Conservation (phyloP, 2,113 vertebrate species). For the Serinus canaria region DNA sequence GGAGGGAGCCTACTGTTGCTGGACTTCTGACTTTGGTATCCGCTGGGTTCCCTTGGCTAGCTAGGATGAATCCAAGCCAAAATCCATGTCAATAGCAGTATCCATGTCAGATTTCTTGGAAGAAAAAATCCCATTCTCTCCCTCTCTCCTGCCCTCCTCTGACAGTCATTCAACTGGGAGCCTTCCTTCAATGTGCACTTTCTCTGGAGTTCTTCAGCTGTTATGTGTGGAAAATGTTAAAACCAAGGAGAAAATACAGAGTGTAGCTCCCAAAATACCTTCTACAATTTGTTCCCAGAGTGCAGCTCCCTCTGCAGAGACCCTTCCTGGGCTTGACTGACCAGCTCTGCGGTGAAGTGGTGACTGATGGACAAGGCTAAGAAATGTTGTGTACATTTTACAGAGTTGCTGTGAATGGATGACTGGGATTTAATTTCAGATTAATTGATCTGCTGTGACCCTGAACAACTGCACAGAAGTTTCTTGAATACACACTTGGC, state of each 20-base stretch:
- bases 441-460: not conserved
- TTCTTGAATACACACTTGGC: not conserved
- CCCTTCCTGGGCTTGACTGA: fast-evolving
- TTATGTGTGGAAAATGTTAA: not conserved
- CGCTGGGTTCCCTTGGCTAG: not conserved
- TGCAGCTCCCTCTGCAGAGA: not conserved
- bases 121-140: not conserved
- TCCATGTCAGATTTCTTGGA: not conserved
- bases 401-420: not conserved
- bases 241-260: not conserved
- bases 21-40: not conserved
- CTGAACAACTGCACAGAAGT: not conserved
- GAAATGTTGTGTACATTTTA: not conserved
- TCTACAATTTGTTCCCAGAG: not conserved
- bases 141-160: not conserved
- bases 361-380: not conserved
- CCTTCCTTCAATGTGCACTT: not conserved
- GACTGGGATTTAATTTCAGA: not conserved
- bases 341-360: not conserved
- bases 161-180: fast-evolving
- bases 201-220: not conserved
- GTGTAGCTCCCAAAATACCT: not conserved
- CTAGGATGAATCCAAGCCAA: not conserved
- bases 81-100: not conserved
- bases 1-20: not conserved